These are phyloP conservation scores for Lycaena phlaeas DNA, from an alignment of 2,888 invertebrate species.

Conservation along the genomic window DNA sequence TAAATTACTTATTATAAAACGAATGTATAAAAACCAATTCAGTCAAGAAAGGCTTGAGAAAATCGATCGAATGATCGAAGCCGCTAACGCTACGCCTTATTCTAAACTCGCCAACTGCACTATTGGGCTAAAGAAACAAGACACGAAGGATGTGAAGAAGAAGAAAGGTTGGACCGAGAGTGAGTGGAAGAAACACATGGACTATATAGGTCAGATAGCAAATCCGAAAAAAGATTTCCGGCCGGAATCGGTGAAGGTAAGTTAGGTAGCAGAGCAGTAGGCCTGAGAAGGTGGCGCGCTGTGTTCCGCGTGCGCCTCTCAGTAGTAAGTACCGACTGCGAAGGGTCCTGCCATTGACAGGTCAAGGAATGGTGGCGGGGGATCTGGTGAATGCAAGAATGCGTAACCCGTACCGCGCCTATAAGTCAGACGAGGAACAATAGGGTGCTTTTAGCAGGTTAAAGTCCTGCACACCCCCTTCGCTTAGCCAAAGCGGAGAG, in stretches of 20 bases:
- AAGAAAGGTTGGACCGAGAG: constrained; percentile 48
- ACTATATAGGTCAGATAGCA: constrained; percentile 49
- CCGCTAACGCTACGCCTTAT: constrained; percentile 45
- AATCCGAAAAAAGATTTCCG: constrained; percentile 35
- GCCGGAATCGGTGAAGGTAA: constrained; percentile 34
- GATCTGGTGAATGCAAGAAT: too few species aligned
- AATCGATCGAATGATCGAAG: constrained; percentile 51
- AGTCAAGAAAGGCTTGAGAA: constrained; percentile 38
- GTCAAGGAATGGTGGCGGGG: too few species aligned
- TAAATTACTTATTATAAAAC: constrained; percentile 40
- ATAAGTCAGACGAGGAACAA: too few species aligned
- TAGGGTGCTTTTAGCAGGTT: too few species aligned
- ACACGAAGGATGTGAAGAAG: constrained; percentile 42
- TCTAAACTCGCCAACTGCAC: constrained; percentile 51
- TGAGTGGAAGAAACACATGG: constrained; percentile 65
- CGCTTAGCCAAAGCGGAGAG: too few species aligned
- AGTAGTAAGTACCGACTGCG: too few species aligned
- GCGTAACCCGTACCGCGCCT: too few species aligned
- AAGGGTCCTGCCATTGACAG: too few species aligned
- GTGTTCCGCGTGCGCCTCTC: too few species aligned
- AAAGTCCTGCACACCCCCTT: too few species aligned
- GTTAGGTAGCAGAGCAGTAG: not conserved
- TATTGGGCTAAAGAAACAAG: constrained; percentile 44
- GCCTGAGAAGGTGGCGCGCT: too few species aligned
- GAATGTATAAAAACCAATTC: constrained; percentile 41